Evolutionary conservation across 2,888 invertebrate genomes (phyloP), one percentile per base, ranked within the genome.

Genomic region (Synergus laeviventris): DNA sequence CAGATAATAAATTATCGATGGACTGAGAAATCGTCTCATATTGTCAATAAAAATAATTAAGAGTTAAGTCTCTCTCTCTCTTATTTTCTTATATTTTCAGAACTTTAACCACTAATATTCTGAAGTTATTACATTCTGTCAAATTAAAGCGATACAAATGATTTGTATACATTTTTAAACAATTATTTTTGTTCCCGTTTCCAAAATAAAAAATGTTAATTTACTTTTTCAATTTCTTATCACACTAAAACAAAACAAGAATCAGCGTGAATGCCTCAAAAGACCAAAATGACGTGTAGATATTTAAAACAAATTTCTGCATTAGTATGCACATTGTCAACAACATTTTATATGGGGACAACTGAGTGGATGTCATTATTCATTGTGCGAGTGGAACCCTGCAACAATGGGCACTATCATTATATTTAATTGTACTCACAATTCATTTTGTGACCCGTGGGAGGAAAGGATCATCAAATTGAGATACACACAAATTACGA

Each of bases 381-480:
- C 66, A 45, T 45, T 66, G 16, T 66, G 31, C 16, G n/a, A 62
- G 62, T 7, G 38, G 66, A 49, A 31, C 66, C 66, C 45, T 45
- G 42, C 45, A 45, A 66, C 66, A 66, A 66, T 66, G 49, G 45
- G 14, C 45, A 66, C 8, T 45, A 31, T 66, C 21, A 66, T 66
- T 49, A 66, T 49, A 49, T 66, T 66, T 66, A 66, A 66, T 66
- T 66, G 45, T 49, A 49, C 31, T 24, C 31, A 45, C 66, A 66
- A 49, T 66, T 49, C 24, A 66, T 49, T 49, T 66, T n/a, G 45
- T 66, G 66, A 66, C 45, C 45, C 21, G 45, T 66, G 66, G 66
- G 66, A 42, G 16, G 66, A 45, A 66, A 49, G 45, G 66, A 31
- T 66, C 66, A 66, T 66, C 24, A 66, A 66, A 45, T 66, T 45